Conservation (phyloP, 2,113 vertebrate genomes). For the Hypocryptadius cinnamomeus region DNA sequence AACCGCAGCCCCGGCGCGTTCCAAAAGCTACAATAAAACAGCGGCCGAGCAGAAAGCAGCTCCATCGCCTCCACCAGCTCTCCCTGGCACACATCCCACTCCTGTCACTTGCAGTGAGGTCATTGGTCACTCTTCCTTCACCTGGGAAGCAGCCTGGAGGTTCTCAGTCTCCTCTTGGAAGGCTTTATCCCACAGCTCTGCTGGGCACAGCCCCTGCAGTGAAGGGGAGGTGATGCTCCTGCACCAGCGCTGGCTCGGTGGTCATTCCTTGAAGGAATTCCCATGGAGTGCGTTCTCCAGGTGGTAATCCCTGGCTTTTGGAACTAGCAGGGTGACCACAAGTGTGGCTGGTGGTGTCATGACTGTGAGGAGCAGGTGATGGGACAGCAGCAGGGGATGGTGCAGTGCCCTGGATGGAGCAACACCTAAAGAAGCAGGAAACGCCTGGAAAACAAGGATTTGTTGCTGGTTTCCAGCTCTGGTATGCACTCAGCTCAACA, state of each 20-base stretch:
- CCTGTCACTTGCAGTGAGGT: background rate
- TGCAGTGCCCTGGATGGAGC: background rate
- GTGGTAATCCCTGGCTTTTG: background rate
- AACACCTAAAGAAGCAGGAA: background rate
- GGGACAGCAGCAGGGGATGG: background rate
- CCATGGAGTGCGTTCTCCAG: accelerated
- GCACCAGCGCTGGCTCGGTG: background rate
- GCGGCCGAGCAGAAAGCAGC: background rate
- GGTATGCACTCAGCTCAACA: background rate
- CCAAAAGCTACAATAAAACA: background rate
- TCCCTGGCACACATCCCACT: background rate
- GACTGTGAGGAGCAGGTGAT: background rate
- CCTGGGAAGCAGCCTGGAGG: background rate
- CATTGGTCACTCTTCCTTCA: background rate
- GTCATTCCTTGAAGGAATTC: accelerated
- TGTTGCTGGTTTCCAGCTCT: background rate
- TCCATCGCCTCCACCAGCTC: background rate
- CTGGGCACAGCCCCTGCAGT: accelerated
- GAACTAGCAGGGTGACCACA: background rate
- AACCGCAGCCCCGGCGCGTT: background rate
- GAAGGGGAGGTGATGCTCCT: background rate
- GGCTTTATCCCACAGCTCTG: background rate
- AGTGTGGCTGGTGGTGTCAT: background rate
- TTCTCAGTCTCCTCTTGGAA: background rate
- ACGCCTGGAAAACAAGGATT: background rate